phyloP scores from a whole-genome alignment of 2,888 invertebrate species.

The Halocaridina rubra region DNA sequence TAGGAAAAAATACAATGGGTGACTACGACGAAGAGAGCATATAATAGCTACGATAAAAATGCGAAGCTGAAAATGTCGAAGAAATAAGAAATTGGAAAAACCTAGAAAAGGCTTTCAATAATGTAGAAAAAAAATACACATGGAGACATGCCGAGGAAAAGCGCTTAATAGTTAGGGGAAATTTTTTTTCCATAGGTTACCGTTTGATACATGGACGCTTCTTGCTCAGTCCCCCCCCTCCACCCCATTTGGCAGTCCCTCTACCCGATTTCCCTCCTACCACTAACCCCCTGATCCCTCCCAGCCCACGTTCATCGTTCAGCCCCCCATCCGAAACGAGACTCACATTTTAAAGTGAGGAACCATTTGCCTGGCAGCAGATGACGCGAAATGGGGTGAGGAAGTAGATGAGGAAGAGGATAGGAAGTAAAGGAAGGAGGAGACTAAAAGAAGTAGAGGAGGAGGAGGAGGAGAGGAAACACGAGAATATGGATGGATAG shows the following conservation, averaged over 20 bases:
- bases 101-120: no score
- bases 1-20: no score
- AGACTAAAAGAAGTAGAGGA: background rate
- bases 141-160: background rate
- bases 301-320: no score
- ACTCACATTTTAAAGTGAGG: constrained; percentile 25
- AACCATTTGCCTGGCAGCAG: background rate
- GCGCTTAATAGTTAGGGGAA: background rate
- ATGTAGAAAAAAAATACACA: background rate
- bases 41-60: no score
- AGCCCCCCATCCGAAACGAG: constrained; percentile 9
- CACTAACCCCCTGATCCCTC: no score
- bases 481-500: background rate
- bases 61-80: no score
- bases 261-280: no score
- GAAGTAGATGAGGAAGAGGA: background rate
- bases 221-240: background rate
- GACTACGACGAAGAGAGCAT: no score
- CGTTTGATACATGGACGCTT: constrained; percentile 9
- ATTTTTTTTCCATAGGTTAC: background rate
- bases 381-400: background rate
- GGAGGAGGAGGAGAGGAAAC: background rate
- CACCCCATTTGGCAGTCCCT: no score
- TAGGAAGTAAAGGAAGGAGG: background rate
- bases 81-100: no score